Evolutionary conservation across 2,888 invertebrate species (phyloP).

Genomic region (Falcaria lacertinaria): DNA sequence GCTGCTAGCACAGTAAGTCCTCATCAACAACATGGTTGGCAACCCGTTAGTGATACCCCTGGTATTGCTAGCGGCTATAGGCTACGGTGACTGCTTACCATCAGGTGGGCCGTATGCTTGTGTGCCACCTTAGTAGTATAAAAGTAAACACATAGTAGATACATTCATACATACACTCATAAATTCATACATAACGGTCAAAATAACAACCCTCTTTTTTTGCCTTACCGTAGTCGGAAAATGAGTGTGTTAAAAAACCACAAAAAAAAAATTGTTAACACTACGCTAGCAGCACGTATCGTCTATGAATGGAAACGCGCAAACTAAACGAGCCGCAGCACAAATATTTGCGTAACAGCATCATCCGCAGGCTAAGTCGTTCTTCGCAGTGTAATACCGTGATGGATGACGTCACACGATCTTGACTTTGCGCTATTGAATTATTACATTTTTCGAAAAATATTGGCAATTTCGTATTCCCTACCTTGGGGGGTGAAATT

Average conservation of each 20-base stretch:
- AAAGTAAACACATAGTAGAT: no score
- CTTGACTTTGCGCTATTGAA: constrained; percentile 14
- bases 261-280: not conserved
- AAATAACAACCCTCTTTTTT: no score
- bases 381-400: constrained; percentile 53
- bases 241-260: not conserved
- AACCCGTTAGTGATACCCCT: no score
- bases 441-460: not conserved
- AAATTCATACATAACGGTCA: no score
- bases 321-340: constrained; percentile 40
- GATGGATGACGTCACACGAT: constrained; percentile 54
- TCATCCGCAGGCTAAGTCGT: constrained; percentile 57
- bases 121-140: no score
- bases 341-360: constrained; percentile 70
- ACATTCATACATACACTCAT: no score
- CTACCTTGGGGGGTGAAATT: not conserved
- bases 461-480: not conserved
- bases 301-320: constrained; percentile 23
- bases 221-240: no score
- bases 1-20: no score
- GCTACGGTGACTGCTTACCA: no score
- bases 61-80: no score
- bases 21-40: no score
- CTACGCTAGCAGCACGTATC: constrained; percentile 14
- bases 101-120: no score